phyloP scores from a whole-genome alignment of 1,140 invertebrate genomes.

The Sarcophaga bullata region DNA sequence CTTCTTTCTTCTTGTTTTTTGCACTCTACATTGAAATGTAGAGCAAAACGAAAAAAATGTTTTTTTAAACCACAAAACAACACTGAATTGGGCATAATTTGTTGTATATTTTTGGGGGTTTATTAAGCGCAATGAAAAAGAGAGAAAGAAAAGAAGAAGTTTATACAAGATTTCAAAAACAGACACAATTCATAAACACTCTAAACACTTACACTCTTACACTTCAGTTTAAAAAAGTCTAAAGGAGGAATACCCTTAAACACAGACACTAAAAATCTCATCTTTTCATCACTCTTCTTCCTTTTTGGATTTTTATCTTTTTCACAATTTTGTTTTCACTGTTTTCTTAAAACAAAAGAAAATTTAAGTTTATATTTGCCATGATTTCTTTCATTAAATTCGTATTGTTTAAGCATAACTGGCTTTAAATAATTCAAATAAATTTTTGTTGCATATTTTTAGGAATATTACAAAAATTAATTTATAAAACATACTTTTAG shows the following conservation, averaged over 20 bases:
- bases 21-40: not conserved
- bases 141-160: not conserved
- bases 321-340: too few species aligned
- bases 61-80: not conserved
- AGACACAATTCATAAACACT: slow-evolving; percentile 31
- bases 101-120: not conserved
- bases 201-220: not conserved
- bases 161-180: not conserved
- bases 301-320: too few species aligned
- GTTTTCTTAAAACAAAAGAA: too few species aligned
- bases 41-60: not conserved
- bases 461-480: too few species aligned
- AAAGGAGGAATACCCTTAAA: not conserved
- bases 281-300: too few species aligned
- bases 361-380: too few species aligned
- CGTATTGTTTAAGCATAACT: too few species aligned
- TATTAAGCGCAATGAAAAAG: not conserved
- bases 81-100: not conserved
- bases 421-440: too few species aligned
- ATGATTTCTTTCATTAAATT: too few species aligned
- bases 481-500: too few species aligned
- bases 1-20: too few species aligned
- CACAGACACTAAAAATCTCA: not conserved
- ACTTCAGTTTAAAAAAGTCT: not conserved
- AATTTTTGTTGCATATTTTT: too few species aligned